Evolutionary conservation across 37 sponge, comb jelly and placozoan genomes (phyloP), one percentile per base, ranked within the genome.

Genomic region (Diacarnus erythraeanus): DNA sequence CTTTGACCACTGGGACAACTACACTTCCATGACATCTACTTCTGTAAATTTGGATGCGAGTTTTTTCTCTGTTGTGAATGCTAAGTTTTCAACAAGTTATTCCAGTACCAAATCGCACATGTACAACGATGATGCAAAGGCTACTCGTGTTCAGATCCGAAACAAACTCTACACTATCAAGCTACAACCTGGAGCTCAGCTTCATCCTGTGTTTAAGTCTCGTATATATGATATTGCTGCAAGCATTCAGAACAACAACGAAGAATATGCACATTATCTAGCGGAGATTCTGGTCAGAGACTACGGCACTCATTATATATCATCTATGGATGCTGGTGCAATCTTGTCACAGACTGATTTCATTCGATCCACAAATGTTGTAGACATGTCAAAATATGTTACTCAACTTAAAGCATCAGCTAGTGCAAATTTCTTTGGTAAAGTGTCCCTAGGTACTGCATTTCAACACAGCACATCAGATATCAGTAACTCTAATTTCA

Each of bases 261-360:
- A 71, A 1, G 74, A 77, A 25, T 56, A 60, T 63, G 90, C 87
- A 0, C 57, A 71, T 17, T 93, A 93, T 65, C 59, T 83, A 18
- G 71, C 90, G 0, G 86, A 93, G 76, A 76, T 93, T 9, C 57
- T 88, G 0, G 74, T 93, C 54, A 60, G 87, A 57, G 94, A 93
- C 38, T 93, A 83, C 38, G 94, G 94, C 12, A 93, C 94, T 22
- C 87, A 93, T 70, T 79, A 75, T 34, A 40, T 83, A 23, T 81
- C 67, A n/a, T 72, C 83, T 38, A 47, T 83, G 57, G 79, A 84
- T 38, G 92, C 88, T 10, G 92, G 92, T 44, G 92, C 81, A 0
- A 42, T 93, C 3, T 64, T 89, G 1, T 56, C 77, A 20, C 86
- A 93, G 61, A 66, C 36, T 3, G 93, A 92, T 40, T 63, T 65